Evolutionary conservation across 2,888 invertebrate species (phyloP), one percentile per base, ranked within the genome.

Genomic region (Rhopalosiphum nymphaeae): DNA sequence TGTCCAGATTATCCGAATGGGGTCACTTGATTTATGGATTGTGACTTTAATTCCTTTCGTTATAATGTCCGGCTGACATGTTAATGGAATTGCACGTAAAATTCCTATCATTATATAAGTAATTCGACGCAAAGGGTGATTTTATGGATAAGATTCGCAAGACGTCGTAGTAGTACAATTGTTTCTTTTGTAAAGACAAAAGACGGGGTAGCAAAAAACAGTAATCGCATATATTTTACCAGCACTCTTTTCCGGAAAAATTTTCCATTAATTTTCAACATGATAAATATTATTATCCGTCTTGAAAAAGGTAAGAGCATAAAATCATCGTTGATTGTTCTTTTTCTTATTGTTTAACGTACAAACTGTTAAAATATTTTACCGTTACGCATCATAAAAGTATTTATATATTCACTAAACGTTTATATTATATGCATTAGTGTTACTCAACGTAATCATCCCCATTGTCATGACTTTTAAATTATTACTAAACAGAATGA

Each of bases 41-140:
- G 36, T 36, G 61, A 61, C 29, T 61, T 87, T 87, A 61, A 92
- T 92, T 61, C 29, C 86, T 87, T n/a, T 36, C 21, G 25, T 89
- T 53, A 53, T 67, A 21, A 13, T 86, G 92, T 78, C 61, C 87
- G 86, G 42, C 89, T n/a, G 88, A 92, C 92, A 42, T 44, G 93
- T 56, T 93, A 93, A 93, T 93, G 93, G 93, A 93, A 93, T 89
- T 44, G 89, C 93, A 93, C 89, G 89, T 57, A 78, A 36, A 89
- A 89, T 89, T 84, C 56, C 49, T 21, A 85, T 85, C 44, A 3
- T 44, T 42, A 44, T 42, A 44, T 90, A n/a, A 90, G 90, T 90
- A 67, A 90, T 90, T 90, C 61, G 61, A 61, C 46, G 61, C 13
- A 36, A n/a, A 90, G 61, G 90, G 90, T 42, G 61, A n/a, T 89